A percentile compares a stretch with the other conserved stretches of the same genome.
Conservation (phyloP, 2,888 invertebrate genomes). For the Aplocera efformata region DNA sequence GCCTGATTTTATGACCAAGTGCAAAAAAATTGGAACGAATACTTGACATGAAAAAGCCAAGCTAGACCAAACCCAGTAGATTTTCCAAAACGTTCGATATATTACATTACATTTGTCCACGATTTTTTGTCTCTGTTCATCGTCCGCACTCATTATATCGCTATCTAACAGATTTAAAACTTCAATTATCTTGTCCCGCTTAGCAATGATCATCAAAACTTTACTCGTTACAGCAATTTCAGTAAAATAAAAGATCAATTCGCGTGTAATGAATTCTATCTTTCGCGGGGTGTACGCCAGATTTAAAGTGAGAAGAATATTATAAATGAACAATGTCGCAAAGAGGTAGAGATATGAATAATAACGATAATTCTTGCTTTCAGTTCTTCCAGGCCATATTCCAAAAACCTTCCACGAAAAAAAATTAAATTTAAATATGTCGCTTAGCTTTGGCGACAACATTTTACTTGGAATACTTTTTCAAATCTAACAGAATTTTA, state of each 20-base stretch:
- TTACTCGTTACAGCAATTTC: conserved; percentile 51
- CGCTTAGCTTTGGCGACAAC: conserved; percentile 35
- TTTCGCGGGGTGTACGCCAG: conserved; percentile 50
- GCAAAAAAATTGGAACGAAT: conserved; percentile 40
- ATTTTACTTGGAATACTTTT: conserved; percentile 9
- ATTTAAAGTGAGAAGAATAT: conserved; percentile 51
- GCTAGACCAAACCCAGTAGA: conserved; percentile 37
- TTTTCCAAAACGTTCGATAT: conserved; percentile 43
- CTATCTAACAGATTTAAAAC: conserved; percentile 51
- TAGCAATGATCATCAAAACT: conserved; percentile 49
- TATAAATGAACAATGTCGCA: conserved; percentile 43
- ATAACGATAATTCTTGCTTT: conserved; percentile 46
- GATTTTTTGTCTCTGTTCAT: conserved; percentile 37
- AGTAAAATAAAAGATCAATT: conserved; percentile 57
- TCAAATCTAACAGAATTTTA: conserved; percentile 2
- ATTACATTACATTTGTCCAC: conserved; percentile 33
- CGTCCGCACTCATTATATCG: conserved; percentile 44
- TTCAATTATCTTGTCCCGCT: conserved; percentile 43
- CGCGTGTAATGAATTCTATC: conserved; percentile 52
- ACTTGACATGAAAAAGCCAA: conserved; percentile 40
- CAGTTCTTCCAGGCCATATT: conserved; percentile 46
- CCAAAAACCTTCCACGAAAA: conserved; percentile 51
- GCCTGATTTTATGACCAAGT: conserved; percentile 38
- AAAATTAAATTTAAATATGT: conserved; percentile 47
- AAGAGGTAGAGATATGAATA: conserved; percentile 47